Conservation (phyloP, 37 sponge, comb jelly and placozoan genomes). For the Crambe crambe region DNA sequence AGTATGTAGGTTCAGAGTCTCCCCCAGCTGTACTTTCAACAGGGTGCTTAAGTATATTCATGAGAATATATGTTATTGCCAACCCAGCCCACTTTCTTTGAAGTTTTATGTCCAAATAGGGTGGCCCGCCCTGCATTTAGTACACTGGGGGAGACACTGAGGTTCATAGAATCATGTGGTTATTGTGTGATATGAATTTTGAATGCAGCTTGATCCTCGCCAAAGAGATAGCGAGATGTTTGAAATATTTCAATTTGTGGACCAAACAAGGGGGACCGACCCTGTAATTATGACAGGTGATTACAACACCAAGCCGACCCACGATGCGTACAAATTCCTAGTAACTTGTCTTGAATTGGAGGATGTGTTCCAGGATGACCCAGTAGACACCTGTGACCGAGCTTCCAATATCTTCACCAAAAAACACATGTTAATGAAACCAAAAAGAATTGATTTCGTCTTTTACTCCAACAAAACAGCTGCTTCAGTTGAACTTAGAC, state of each 20-base stretch:
- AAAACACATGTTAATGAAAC: slow-evolving; percentile 24
- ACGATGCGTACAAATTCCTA: slow-evolving; percentile 53
- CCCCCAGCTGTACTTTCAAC: too few relatives aligned
- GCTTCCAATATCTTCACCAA: slow-evolving; percentile 48
- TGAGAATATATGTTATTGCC: too few relatives aligned
- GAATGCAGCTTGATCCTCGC: slow-evolving; percentile 44
- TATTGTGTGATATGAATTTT: too few relatives aligned
- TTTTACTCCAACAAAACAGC: slow-evolving; percentile 38
- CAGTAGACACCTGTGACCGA: slow-evolving; percentile 53
- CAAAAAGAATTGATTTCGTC: slow-evolving; percentile 75
- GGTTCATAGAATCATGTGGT: too few relatives aligned
- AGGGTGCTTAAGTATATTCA: too few relatives aligned
- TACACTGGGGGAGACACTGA: too few relatives aligned
- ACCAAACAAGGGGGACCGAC: slow-evolving; percentile 36
- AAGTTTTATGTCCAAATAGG: too few relatives aligned
- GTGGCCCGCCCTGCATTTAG: too few relatives aligned
- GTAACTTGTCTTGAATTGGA: slow-evolving; percentile 45
- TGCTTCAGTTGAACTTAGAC: not conserved
- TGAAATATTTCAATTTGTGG: slow-evolving; percentile 64
- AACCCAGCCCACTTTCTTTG: too few relatives aligned
- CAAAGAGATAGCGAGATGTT: slow-evolving; percentile 48
- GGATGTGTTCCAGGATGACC: slow-evolving; percentile 43
- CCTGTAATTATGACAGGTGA: slow-evolving; percentile 73
- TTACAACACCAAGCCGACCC: slow-evolving; percentile 63
- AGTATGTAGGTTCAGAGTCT: too few relatives aligned